phyloP scores from a whole-genome alignment of 2,113 vertebrate genomes.

The Nycticryphes semicollaris region DNA sequence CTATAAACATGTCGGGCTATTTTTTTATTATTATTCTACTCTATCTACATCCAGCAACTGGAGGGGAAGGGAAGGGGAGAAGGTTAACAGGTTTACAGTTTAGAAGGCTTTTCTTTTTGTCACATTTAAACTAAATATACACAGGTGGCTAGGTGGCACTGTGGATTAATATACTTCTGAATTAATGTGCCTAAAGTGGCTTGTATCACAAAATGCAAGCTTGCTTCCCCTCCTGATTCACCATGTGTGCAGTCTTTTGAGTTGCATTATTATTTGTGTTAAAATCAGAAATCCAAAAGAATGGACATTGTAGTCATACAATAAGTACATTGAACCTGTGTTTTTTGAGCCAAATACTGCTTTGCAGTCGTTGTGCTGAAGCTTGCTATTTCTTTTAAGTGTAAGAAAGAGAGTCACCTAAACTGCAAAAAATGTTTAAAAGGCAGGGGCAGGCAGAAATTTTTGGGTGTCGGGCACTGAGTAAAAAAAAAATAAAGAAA shows the following conservation, averaged over 20 bases:
- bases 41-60: not conserved
- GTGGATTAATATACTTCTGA: conserved; percentile 67
- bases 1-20: not conserved
- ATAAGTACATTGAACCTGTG: not conserved
- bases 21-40: conserved; percentile 34
- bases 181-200: conserved; percentile 55
- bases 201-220: conserved; percentile 21
- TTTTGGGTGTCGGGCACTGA: not conserved
- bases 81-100: conserved; percentile 30
- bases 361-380: not conserved
- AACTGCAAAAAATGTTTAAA: not conserved
- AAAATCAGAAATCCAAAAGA: not conserved
- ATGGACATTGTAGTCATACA: not conserved
- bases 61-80: not conserved
- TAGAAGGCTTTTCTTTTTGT: conserved; percentile 46
- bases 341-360: not conserved
- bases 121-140: conserved; percentile 55
- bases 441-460: not conserved
- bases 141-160: conserved; percentile 71
- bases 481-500: not conserved
- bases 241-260: not conserved
- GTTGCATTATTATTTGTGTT: not conserved
- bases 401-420: not conserved
- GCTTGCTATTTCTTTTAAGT: not conserved
- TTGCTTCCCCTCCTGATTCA: not conserved